Evolutionary conservation across 1,140 invertebrate species (phyloP).

Genomic region (Papilio glaucus): DNA sequence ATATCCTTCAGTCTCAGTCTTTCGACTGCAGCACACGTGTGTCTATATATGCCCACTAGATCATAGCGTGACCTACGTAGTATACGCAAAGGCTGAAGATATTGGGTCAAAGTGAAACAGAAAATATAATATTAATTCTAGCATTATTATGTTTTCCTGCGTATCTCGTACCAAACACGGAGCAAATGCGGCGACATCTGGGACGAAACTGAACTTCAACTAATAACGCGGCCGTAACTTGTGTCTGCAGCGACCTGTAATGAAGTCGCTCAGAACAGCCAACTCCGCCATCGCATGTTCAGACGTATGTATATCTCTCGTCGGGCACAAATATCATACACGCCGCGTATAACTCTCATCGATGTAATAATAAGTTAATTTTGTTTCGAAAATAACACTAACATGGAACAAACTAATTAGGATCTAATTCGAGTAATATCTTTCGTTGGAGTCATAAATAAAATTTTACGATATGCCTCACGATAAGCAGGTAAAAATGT

Average conservation of each 20-base stretch:
- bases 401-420: slow-evolving; percentile 24
- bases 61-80: too few species aligned
- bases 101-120: slow-evolving; percentile 45
- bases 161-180: slow-evolving; percentile 45
- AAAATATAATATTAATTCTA: slow-evolving; percentile 17
- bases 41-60: too few species aligned
- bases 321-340: slow-evolving; percentile 23
- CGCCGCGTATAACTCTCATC: slow-evolving; percentile 21
- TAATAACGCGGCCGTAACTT: slow-evolving; percentile 59
- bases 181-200: slow-evolving; percentile 59
- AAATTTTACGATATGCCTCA: slow-evolving; percentile 26
- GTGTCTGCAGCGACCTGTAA: slow-evolving; percentile 49
- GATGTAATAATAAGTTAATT: slow-evolving; percentile 28
- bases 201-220: slow-evolving; percentile 49
- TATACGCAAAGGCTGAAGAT: slow-evolving; percentile 36
- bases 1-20: too few species aligned
- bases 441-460: slow-evolving; percentile 18
- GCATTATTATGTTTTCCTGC: slow-evolving; percentile 52
- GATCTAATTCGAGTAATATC: slow-evolving; percentile 24
- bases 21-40: too few species aligned
- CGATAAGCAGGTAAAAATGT: neutral
- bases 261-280: slow-evolving; percentile 41
- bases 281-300: slow-evolving; percentile 9
- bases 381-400: slow-evolving; percentile 2
- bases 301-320: slow-evolving; percentile 41